Evolutionary conservation across 23 tunicate species (phyloP).

Genomic region (Clavelina lepadiformis): DNA sequence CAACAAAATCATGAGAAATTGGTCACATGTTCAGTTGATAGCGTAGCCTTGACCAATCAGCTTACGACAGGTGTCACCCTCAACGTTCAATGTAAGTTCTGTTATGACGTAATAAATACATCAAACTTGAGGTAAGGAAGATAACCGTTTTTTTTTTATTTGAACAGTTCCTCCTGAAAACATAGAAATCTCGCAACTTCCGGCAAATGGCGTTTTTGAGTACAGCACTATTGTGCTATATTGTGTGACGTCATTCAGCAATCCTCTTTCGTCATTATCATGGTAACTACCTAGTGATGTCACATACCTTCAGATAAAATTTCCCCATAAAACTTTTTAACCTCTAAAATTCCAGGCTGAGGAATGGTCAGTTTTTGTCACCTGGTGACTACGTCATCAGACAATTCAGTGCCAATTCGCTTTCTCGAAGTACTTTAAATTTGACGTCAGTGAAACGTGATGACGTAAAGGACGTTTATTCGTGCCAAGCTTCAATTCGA

Average conservation of each 20-base stretch:
- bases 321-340: background rate
- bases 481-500: constrained; percentile 28
- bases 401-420: no score
- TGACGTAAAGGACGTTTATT: constrained; percentile 11
- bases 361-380: no score
- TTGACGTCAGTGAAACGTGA: constrained; percentile 19
- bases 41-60: constrained; percentile 37
- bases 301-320: background rate
- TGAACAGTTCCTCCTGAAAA: constrained; percentile 43
- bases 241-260: constrained; percentile 48
- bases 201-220: constrained; percentile 47
- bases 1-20: constrained; percentile 48
- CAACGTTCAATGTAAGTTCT: constrained; percentile 65
- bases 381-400: no score
- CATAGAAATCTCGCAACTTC: constrained; percentile 42
- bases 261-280: constrained; percentile 33
- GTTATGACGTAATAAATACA: background rate
- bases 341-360: constrained; percentile 1
- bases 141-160: no score
- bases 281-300: constrained; percentile 32
- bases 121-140: background rate
- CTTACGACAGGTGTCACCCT: constrained; percentile 11
- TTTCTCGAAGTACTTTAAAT: constrained; percentile 4
- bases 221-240: constrained; percentile 25
- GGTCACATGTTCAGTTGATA: constrained; percentile 34